Conservation (phyloP, 1,140 invertebrate genomes). For the Euwallacea similis region DNA sequence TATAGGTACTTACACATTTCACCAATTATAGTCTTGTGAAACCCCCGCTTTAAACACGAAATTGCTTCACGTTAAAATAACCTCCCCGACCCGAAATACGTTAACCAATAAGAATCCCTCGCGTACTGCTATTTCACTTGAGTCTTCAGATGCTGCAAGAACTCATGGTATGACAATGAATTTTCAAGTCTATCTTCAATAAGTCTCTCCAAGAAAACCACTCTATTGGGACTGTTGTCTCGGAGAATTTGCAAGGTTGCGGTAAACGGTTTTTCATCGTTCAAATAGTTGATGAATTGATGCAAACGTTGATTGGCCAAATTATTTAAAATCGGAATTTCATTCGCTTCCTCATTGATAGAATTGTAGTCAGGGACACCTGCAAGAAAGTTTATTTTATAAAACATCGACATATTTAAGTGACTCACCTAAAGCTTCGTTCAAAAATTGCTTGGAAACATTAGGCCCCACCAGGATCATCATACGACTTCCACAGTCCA, state of each 20-base stretch:
- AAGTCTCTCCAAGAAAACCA: constrained; percentile 83
- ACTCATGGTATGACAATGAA: constrained; percentile 96
- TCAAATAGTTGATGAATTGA: constrained; percentile 80
- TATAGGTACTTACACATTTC: neutral
- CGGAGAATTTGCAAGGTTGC: constrained; percentile 82
- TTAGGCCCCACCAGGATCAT: constrained; percentile 85
- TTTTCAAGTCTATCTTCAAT: constrained; percentile 94
- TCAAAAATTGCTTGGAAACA: constrained; percentile 74
- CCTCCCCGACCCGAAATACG: neutral
- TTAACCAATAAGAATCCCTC: constrained; percentile 17
- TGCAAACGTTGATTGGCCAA: constrained; percentile 74
- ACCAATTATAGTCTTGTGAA: neutral
- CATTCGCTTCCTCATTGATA: constrained; percentile 65
- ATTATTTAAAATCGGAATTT: constrained; percentile 79
- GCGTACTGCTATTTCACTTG: constrained; percentile 72
- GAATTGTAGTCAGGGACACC: constrained; percentile 62
- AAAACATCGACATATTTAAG: neutral
- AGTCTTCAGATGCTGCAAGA: constrained; percentile 92
- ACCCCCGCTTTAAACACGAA: neutral
- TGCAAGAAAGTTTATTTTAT: neutral
- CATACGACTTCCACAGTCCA: constrained; percentile 85
- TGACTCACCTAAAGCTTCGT: constrained; percentile 58
- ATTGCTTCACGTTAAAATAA: neutral
- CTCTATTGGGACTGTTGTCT: constrained; percentile 84
- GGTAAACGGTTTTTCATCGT: constrained; percentile 80